Evolutionary conservation across 2,113 vertebrate species (phyloP).

Genomic region (Cheilinus undulatus): DNA sequence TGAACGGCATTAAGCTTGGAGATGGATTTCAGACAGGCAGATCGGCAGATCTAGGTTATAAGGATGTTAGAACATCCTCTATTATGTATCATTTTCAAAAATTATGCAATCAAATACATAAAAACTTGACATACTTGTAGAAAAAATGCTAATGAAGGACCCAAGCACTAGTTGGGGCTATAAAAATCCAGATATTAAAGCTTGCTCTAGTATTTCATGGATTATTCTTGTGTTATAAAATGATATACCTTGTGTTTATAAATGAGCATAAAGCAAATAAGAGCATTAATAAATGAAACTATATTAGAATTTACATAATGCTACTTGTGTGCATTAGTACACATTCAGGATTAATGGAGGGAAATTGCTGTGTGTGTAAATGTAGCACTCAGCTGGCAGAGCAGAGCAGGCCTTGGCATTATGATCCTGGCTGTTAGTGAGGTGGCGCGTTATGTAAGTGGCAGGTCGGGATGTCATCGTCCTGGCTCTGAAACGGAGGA

Average conservation of each 20-base stretch:
- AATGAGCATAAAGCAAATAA: constrained; percentile 7
- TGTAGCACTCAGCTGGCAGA: neutral
- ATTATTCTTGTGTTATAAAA: constrained; percentile 33
- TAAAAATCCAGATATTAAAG: constrained; percentile 39
- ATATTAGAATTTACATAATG: neutral
- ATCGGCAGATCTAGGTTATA: constrained; percentile 19
- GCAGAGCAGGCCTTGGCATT: constrained; percentile 6
- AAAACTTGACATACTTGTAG: neutral
- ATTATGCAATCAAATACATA: constrained; percentile 19
- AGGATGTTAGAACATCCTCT: constrained; percentile 26
- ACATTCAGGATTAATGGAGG: neutral
- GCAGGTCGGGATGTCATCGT: constrained; percentile 59
- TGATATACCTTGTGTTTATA: neutral
- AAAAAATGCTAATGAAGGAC: constrained; percentile 21
- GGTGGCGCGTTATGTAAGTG: constrained; percentile 60
- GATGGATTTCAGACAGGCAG: constrained; percentile 28
- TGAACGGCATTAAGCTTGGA: constrained; percentile 42
- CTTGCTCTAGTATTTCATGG: constrained; percentile 26
- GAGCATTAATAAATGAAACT: neutral
- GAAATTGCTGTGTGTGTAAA: neutral
- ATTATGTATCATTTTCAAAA: constrained; percentile 28
- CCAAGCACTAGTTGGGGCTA: neutral
- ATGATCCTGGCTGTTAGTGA: constrained; percentile 16
- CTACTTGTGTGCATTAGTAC: neutral
- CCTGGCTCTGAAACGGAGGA: constrained; percentile 31